Base-by-base conservation (phyloP, 2,888 invertebrate genomes). In the Chrysopilus asiliformis region DNA sequence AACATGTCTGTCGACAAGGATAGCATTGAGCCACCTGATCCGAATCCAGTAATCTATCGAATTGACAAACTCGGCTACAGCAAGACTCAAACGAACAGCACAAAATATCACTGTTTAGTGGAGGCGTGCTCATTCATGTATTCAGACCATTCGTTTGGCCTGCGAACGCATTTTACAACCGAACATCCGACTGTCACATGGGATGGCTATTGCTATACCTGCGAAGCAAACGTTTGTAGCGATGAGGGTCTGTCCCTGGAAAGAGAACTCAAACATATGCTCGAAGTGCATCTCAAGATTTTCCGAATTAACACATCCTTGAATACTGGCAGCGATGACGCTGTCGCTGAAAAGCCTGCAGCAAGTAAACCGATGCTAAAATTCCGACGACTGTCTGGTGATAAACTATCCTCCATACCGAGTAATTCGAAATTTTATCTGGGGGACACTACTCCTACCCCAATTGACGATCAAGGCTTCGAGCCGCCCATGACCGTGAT, bases 181-280 rank as follows among this genome's bases (percentile, higher is more conserved):
- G 53, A 57, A 2, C 65, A 65, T 47, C 45, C 49, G 1, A 32
- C 40, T n/a, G 64, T 68, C 18, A 53, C 50, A 15, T 74, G 74
- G 74, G 67, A 68, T 41, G 74, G 74, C 2, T 68, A 63, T 46
- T 74, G 74, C 48, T 56, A 49, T 33, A 45, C 65, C 9, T 74
- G 74, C 44, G 63, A 66, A 48, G 19, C 36, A 3, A 41, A 49
- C 14, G 18, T 47, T 17, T 31, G 19, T 16, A 14, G 12, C 18
- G n/a, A 33, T n/a, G 12, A 42, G 14, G 15, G 28, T 30, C 20
- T 42, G 12, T 19, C 40, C 12, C 17, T 45, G 2, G n/a, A 20
- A 6, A 14, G 19, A 18, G 61, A 62, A 42, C 43, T 58, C 12
- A 47, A 45, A 3, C 61, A 62, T 40, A 49, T 62, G 52, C 32